These are phyloP conservation scores for Bufotes viridis DNA, from an alignment of 2,797 vertebrate species.

Conservation along the genomic window DNA sequence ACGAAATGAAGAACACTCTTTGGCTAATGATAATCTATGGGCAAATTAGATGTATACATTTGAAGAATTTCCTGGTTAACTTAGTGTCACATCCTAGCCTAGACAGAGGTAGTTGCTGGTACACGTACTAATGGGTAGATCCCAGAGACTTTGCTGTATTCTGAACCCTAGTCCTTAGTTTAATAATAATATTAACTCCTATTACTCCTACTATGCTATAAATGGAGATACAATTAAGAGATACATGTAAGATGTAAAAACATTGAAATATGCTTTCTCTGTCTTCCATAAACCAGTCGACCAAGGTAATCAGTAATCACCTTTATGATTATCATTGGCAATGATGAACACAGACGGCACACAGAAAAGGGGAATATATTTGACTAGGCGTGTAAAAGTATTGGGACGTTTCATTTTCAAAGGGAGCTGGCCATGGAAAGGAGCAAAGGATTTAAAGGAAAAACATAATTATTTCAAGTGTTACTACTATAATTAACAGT, in stretches of 20 bases:
- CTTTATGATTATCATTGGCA: not conserved
- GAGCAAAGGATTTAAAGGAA: not conserved
- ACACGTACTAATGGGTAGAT: too few species aligned
- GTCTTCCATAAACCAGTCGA: not conserved
- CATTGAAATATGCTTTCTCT: not conserved
- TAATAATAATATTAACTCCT: too few species aligned
- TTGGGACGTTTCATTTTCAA: not conserved
- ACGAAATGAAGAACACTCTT: too few species aligned
- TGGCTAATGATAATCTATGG: too few species aligned
- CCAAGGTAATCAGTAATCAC: not conserved
- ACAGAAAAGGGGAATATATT: not conserved
- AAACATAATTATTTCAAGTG: not conserved
- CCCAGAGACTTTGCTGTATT: too few species aligned
- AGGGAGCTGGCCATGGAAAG: not conserved
- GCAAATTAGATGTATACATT: too few species aligned
- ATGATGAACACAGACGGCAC: not conserved
- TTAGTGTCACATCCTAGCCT: too few species aligned
- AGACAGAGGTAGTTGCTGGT: too few species aligned
- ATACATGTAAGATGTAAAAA: not conserved
- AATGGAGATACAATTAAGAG: too few species aligned
- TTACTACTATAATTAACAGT: not conserved
- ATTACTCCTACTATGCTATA: too few species aligned
- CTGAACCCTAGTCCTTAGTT: too few species aligned
- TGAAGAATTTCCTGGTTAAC: too few species aligned
- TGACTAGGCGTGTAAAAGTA: not conserved